Conservation (phyloP, 1,140 invertebrate species). For the Leptinotarsa defecta region DNA sequence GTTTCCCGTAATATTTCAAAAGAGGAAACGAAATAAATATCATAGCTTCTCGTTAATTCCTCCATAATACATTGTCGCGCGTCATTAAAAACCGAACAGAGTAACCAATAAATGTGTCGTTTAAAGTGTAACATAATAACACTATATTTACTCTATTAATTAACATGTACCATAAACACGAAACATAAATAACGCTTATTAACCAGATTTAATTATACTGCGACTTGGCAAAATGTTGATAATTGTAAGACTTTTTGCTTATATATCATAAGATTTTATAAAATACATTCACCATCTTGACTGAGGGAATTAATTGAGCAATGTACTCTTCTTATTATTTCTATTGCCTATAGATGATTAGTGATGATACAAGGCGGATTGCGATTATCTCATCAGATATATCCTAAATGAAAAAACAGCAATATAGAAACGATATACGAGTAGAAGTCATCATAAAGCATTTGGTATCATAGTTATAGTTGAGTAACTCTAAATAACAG, state of each 20-base stretch:
- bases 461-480: too few species aligned
- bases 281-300: background rate
- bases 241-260: background rate
- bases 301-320: background rate
- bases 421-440: too few species aligned
- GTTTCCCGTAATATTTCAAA: background rate
- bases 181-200: conserved; percentile 9
- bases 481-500: too few species aligned
- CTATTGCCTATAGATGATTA: background rate
- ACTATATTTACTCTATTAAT: background rate
- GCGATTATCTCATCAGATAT: too few species aligned
- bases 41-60: background rate
- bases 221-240: conserved; percentile 5
- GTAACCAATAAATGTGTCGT: conserved; percentile 3
- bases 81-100: conserved; percentile 3
- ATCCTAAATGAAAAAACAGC: too few species aligned
- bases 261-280: background rate
- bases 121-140: conserved; percentile 9
- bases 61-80: background rate
- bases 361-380: too few species aligned
- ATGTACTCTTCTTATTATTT: background rate
- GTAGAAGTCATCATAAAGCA: too few species aligned
- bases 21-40: background rate
- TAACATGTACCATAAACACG: background rate
- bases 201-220: background rate